Conservation (phyloP, 2,113 vertebrate species). For the Natator depressus region DNA sequence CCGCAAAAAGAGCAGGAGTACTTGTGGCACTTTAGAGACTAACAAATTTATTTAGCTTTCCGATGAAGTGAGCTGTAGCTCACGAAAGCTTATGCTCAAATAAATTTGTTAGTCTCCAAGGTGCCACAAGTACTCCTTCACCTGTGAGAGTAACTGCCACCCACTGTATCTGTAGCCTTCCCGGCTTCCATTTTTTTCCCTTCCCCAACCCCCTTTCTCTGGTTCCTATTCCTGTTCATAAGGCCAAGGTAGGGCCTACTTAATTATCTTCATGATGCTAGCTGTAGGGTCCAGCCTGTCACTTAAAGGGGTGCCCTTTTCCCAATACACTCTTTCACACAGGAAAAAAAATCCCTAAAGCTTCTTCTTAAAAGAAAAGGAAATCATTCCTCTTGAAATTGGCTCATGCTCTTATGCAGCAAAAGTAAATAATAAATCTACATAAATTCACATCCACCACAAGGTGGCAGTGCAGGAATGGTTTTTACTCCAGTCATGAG, state of each 20-base stretch:
- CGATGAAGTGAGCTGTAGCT: too few relatives aligned
- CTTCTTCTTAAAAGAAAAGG: background rate
- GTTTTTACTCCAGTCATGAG: background rate
- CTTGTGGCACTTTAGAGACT: too few relatives aligned
- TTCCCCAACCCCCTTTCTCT: background rate
- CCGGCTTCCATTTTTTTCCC: background rate
- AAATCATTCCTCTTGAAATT: background rate
- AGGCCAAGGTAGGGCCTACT: background rate
- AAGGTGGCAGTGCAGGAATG: constrained; percentile 36
- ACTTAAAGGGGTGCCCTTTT: background rate
- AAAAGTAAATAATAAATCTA: background rate
- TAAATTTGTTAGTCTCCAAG: too few relatives aligned
- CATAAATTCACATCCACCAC: background rate
- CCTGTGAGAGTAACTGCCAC: background rate
- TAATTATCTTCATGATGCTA: background rate
- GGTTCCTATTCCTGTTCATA: background rate
- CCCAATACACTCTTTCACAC: too few relatives aligned
- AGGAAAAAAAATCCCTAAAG: background rate
- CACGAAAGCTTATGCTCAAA: too few relatives aligned
- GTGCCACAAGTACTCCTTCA: too few relatives aligned
- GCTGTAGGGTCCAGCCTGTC: background rate
- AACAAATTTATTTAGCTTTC: too few relatives aligned
- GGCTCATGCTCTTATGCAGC: background rate
- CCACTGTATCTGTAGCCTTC: background rate
- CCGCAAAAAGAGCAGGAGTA: too few relatives aligned